Conservation (phyloP, 2,113 vertebrate genomes). For the Halcyon malimbica region DNA sequence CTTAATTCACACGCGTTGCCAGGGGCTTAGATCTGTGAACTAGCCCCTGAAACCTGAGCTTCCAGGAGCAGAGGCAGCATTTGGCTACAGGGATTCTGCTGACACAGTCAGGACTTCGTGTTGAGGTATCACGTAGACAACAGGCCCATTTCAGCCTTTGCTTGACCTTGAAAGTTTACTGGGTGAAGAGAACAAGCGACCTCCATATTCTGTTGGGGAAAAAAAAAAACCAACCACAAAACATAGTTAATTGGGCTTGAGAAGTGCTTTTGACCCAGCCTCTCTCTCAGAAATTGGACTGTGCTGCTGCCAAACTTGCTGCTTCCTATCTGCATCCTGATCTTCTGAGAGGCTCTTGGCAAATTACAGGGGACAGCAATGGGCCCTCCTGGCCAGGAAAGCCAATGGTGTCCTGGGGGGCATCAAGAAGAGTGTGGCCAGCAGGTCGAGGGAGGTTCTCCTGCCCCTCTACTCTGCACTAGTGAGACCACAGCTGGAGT, state of each 20-base stretch:
- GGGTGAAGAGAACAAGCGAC: neutral
- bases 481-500: no score
- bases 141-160: conserved; percentile 35
- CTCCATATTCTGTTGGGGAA: neutral
- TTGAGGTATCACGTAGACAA: conserved; percentile 62
- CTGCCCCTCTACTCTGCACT: no score
- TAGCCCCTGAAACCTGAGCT: conserved; percentile 63
- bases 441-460: no score
- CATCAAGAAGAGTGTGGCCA: no score
- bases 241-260: neutral
- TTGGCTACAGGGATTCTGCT: conserved; percentile 55
- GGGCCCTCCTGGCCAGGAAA: no score
- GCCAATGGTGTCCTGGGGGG: no score
- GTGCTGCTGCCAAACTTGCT: neutral
- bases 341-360: neutral
- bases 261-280: neutral
- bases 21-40: conserved; percentile 42
- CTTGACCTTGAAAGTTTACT: conserved; percentile 62
- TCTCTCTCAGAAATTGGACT: neutral
- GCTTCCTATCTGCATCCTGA: neutral
- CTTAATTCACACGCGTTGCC: conserved; percentile 40
- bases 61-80: conserved; percentile 28
- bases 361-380: neutral
- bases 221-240: neutral
- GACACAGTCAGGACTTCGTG: conserved; percentile 48